These are phyloP conservation scores for Eremobia ochroleuca DNA, from an alignment of 2,888 invertebrate species.

Conservation along the genomic window DNA sequence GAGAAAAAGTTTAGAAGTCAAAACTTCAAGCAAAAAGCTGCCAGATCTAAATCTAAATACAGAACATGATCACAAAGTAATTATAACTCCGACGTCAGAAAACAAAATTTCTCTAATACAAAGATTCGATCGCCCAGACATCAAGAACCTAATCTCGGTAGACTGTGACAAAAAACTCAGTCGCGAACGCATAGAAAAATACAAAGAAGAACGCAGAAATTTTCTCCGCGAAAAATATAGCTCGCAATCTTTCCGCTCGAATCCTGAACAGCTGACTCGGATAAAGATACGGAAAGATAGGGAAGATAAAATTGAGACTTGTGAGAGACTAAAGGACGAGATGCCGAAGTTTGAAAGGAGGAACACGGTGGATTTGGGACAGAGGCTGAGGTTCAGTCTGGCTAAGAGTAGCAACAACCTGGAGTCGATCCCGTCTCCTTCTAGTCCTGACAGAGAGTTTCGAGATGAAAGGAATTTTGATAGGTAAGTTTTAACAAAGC, in stretches of 20 bases:
- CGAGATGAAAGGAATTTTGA: conserved; percentile 68
- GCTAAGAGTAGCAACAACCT: conserved; percentile 85
- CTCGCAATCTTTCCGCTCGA: conserved; percentile 94
- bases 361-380: conserved; percentile 88
- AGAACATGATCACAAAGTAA: conserved; percentile 76
- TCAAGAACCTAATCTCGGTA: conserved; percentile 81
- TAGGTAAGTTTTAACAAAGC: conserved; percentile 71
- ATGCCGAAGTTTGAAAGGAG: conserved; percentile 86
- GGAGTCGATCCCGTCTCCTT: conserved; percentile 83
- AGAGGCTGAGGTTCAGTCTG: conserved; percentile 85
- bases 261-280: conserved; percentile 88
- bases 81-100: conserved; percentile 91
- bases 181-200: conserved; percentile 95
- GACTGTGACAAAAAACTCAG: conserved; percentile 92
- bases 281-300: conserved; percentile 84
- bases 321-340: conserved; percentile 76
- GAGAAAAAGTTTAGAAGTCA: conserved; percentile 92
- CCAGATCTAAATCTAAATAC: conserved; percentile 87
- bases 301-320: conserved; percentile 74
- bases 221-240: conserved; percentile 94
- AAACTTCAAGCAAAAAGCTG: conserved; percentile 90
- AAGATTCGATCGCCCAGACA: conserved; percentile 82
- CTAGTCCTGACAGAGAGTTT: conserved; percentile 71
- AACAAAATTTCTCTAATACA: conserved; percentile 92
- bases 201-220: conserved; percentile 65